phyloP scores from a whole-genome alignment of 2,113 vertebrate genomes.

The Butorides virescens region DNA sequence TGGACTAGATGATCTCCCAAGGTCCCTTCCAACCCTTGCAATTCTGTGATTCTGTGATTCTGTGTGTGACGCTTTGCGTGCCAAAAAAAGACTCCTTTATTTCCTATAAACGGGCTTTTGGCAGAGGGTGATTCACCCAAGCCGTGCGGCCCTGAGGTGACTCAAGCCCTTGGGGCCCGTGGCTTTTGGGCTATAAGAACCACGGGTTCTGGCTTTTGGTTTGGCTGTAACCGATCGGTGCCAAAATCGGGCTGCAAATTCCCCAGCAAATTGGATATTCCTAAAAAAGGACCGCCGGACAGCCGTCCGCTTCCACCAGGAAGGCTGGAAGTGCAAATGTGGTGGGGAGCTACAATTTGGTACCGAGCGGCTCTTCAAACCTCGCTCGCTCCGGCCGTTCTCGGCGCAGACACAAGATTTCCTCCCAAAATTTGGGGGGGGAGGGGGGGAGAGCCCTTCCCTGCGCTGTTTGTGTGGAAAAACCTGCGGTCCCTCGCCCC shows the following conservation, averaged over 20 bases:
- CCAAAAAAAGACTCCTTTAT: fast-evolving
- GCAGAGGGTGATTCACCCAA: background rate
- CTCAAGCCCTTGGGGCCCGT: background rate
- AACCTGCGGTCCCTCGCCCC: background rate
- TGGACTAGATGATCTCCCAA: no score
- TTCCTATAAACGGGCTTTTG: background rate
- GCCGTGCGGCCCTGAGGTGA: background rate
- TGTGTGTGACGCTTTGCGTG: fast-evolving
- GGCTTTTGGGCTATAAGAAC: background rate
- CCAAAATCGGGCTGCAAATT: background rate
- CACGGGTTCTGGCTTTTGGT: background rate
- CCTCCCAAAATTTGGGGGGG: fast-evolving
- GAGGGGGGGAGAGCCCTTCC: background rate
- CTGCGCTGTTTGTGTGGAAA: background rate
- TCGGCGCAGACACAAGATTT: background rate
- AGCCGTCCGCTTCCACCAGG: fast-evolving
- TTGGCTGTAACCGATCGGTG: fast-evolving
- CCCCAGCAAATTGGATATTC: background rate
- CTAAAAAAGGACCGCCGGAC: background rate
- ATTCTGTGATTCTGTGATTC: no score
- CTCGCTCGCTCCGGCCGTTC: fast-evolving
- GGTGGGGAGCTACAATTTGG: background rate
- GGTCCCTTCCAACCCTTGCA: no score
- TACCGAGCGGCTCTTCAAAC: fast-evolving
- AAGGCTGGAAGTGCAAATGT: background rate